A percentile compares a stretch with the other conserved stretches of the same genome.
Evolutionary conservation across 1,140 invertebrate species (phyloP).

Genomic region (Thaumetopoea pityocampa): DNA sequence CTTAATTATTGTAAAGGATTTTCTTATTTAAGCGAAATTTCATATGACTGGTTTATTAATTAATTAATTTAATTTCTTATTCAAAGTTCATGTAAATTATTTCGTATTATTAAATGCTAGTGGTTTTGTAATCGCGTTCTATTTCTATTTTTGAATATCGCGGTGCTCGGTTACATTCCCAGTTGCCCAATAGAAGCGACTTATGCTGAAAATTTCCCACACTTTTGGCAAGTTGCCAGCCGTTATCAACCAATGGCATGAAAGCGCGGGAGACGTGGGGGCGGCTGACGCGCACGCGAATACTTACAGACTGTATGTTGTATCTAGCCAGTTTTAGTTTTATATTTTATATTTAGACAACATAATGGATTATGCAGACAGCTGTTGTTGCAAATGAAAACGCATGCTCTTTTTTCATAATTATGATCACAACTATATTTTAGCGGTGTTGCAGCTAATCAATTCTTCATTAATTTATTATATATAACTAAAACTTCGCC

Average conservation of each 20-base stretch:
- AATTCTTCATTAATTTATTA: no score
- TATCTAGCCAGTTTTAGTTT: conserved; percentile 23
- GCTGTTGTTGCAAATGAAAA: conserved; percentile 18
- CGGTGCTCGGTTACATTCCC: conserved; percentile 68
- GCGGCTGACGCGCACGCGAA: conserved; percentile 33
- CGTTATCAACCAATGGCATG: conserved; percentile 47
- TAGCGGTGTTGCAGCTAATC: no score
- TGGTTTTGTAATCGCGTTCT: conserved; percentile 48
- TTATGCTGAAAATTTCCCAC: conserved; percentile 53
- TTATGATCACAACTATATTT: no score
- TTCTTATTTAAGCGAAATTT: no score
- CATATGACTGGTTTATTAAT: no score
- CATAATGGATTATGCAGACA: conserved; percentile 16
- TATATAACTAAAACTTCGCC: no score
- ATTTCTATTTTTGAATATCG: conserved; percentile 73
- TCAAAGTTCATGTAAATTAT: not conserved
- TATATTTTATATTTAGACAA: conserved; percentile 30
- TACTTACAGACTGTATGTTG: conserved; percentile 13
- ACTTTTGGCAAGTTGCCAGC: conserved; percentile 64
- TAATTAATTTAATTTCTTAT: no score
- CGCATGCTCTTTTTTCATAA: no score
- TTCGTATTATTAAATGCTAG: conserved; percentile 14
- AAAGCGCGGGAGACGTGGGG: conserved; percentile 46
- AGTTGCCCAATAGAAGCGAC: conserved; percentile 47
- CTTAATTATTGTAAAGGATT: no score